Conservation (phyloP, 2,797 vertebrate species). For the Neosalanx taihuensis region DNA sequence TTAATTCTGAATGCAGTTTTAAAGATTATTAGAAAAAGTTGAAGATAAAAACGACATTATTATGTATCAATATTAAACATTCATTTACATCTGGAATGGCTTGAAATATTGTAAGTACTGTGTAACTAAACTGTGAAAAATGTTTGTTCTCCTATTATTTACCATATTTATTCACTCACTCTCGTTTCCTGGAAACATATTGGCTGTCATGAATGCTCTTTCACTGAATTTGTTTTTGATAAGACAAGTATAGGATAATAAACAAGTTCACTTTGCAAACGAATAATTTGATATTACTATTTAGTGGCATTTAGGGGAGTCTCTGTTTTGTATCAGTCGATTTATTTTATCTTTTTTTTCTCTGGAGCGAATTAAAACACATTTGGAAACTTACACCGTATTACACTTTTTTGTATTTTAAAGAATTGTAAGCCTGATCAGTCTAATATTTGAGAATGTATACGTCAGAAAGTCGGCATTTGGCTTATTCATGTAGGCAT, state of each 20-base stretch:
- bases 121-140: slow-evolving; percentile 62
- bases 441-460: too few species aligned
- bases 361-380: slow-evolving; percentile 9
- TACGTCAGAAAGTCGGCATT: too few species aligned
- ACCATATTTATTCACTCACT: slow-evolving; percentile 60
- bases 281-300: slow-evolving; percentile 2
- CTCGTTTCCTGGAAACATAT: slow-evolving; percentile 50
- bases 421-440: neutral
- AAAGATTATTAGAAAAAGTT: slow-evolving; percentile 53
- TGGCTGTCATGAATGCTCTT: slow-evolving; percentile 43
- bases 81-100: slow-evolving; percentile 70
- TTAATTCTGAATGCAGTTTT: slow-evolving; percentile 67
- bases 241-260: slow-evolving; percentile 10
- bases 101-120: slow-evolving; percentile 67
- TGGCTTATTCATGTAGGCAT: too few species aligned
- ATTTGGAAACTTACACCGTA: slow-evolving; percentile 4
- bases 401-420: neutral
- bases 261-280: slow-evolving; percentile 3
- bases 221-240: slow-evolving; percentile 43
- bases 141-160: slow-evolving; percentile 58
- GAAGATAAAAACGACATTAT: slow-evolving; percentile 18
- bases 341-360: slow-evolving; percentile 9
- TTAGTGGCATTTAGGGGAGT: neutral
- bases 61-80: slow-evolving; percentile 63
- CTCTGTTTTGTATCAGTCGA: slow-evolving; percentile 4